Conservation (phyloP, 2,888 invertebrate species). For the Folsomia candida region DNA sequence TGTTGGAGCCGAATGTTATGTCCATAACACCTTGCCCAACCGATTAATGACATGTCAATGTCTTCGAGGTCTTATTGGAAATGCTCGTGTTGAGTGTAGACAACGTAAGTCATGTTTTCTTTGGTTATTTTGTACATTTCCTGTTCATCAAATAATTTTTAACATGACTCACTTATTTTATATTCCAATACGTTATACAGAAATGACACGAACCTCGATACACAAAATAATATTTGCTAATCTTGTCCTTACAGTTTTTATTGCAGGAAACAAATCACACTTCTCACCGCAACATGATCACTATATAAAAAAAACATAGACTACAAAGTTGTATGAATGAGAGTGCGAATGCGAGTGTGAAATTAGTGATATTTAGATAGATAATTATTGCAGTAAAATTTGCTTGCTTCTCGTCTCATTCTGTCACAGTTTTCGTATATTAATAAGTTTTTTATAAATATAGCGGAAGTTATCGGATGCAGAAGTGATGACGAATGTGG, state of each 20-base stretch:
- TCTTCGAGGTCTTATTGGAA: slow-evolving; percentile 75
- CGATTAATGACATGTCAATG: slow-evolving; percentile 86
- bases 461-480: slow-evolving; percentile 63
- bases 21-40: slow-evolving; percentile 80
- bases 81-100: slow-evolving; percentile 79
- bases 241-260: slow-evolving; percentile 8
- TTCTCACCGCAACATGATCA: slow-evolving; percentile 1
- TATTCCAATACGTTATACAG: too few species aligned
- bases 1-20: slow-evolving; percentile 70
- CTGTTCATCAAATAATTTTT: not conserved
- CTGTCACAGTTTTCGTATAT: too few species aligned
- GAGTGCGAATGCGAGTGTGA: slow-evolving; percentile 31
- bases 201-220: not conserved
- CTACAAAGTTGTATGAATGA: slow-evolving; percentile 18
- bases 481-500: slow-evolving; percentile 53
- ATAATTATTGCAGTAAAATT: not conserved
- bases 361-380: not conserved
- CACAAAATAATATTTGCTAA: not conserved
- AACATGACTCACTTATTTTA: slow-evolving; percentile 3
- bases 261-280: slow-evolving; percentile 24
- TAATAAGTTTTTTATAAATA: not conserved
- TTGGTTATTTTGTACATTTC: not conserved
- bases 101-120: slow-evolving; percentile 63
- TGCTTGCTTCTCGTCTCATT: not conserved
- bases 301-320: not conserved